Percentiles rank a stretch among this genome's conserved stretches.
Evolutionary conservation across 1,140 invertebrate genomes (phyloP).

Genomic region (Eulimnadia texana): DNA sequence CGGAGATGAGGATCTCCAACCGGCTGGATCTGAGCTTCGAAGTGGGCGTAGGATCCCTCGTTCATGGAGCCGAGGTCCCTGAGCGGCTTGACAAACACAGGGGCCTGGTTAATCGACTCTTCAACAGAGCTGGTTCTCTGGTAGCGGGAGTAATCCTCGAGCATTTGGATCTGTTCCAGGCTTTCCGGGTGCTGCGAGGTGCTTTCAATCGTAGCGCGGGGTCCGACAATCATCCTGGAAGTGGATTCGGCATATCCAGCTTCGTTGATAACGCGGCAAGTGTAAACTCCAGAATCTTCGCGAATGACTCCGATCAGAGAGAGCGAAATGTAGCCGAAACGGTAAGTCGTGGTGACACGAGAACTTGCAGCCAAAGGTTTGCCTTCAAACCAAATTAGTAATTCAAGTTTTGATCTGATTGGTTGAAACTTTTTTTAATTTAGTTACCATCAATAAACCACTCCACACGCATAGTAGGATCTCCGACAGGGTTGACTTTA

Average conservation of each 20-base stretch:
- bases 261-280: conserved; percentile 75
- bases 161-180: conserved; percentile 74
- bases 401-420: too few relatives aligned
- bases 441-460: conserved; percentile 87
- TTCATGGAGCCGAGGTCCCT: conserved; percentile 71
- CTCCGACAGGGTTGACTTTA: conserved; percentile 82
- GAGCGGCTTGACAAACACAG: conserved; percentile 76
- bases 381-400: too few relatives aligned
- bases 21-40: conserved; percentile 85
- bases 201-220: conserved; percentile 64
- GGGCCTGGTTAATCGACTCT: conserved; percentile 48
- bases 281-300: conserved; percentile 80
- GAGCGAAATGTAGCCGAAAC: conserved; percentile 87
- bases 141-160: conserved; percentile 82
- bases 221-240: conserved; percentile 54
- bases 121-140: conserved; percentile 62
- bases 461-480: conserved; percentile 78
- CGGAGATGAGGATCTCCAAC: conserved; percentile 93
- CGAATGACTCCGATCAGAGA: conserved; percentile 71
- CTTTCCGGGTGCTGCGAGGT: conserved; percentile 86
- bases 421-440: too few relatives aligned
- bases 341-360: conserved; percentile 73
- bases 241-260: conserved; percentile 84
- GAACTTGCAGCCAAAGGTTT: conserved; percentile 73
- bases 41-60: conserved; percentile 79